These are phyloP conservation scores for Antechinus stuartii DNA, from an alignment of 2,113 vertebrate species.

Conservation along the genomic window DNA sequence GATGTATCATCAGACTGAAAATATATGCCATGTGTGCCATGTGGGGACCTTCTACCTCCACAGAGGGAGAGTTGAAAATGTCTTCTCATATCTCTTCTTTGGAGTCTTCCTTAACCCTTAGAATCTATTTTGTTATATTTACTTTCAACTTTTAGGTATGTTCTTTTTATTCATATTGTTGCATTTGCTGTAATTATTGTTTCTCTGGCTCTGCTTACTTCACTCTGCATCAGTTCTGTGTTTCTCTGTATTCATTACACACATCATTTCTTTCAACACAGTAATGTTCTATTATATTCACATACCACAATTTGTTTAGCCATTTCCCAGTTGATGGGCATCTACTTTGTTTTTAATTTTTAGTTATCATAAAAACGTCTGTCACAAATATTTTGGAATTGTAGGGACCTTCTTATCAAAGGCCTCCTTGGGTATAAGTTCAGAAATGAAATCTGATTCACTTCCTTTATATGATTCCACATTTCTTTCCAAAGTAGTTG, in stretches of 20 bases:
- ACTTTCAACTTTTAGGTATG: neutral
- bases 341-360: neutral
- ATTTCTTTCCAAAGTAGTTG: neutral
- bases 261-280: neutral
- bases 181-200: neutral
- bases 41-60: neutral
- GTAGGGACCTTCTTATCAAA: too few relatives aligned
- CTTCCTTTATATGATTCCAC: neutral
- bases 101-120: neutral
- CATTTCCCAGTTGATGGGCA: neutral
- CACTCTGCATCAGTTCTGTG: neutral
- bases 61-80: too few relatives aligned
- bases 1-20: neutral
- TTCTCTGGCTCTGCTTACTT: neutral
- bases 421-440: too few relatives aligned
- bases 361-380: neutral
- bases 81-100: neutral
- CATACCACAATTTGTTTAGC: neutral
- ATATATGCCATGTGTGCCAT: neutral
- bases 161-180: neutral
- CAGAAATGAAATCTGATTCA: neutral
- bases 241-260: neutral
- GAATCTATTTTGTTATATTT: neutral
- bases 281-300: neutral
- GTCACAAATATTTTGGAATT: too few relatives aligned